These are phyloP conservation scores for Dicrurus megarhynchus DNA, from an alignment of 2,113 vertebrate species.

Conservation along the genomic window DNA sequence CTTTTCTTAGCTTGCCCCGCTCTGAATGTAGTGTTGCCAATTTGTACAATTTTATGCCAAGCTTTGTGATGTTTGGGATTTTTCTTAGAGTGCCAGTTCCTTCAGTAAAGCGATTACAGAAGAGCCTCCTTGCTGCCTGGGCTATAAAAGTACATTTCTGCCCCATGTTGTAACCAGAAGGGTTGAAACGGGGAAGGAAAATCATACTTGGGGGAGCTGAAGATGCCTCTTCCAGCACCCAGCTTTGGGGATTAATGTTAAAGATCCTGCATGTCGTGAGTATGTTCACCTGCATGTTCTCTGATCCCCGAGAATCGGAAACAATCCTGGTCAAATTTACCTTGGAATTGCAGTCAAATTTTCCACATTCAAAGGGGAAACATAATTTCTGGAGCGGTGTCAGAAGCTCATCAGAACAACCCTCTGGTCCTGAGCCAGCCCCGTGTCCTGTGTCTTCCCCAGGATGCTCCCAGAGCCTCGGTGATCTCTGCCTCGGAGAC, in stretches of 20 bases:
- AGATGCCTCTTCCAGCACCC: neutral
- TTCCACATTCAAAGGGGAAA: neutral
- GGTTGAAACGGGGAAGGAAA: neutral
- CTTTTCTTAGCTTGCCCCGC: neutral
- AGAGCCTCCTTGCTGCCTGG: neutral
- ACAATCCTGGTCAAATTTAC: neutral
- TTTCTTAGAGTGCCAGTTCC: constrained; percentile 4
- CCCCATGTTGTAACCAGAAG: constrained; percentile 1
- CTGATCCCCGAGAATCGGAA: neutral
- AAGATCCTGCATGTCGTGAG: neutral
- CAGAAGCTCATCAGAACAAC: neutral
- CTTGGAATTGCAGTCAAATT: neutral
- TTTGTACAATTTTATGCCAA: constrained; percentile 35
- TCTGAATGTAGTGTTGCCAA: neutral
- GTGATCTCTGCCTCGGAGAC: neutral
- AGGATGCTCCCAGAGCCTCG: neutral
- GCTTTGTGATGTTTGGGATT: constrained; percentile 21
- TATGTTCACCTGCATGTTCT: no score
- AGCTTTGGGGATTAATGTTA: neutral
- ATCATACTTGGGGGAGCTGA: accelerated
- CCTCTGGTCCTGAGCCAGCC: neutral
- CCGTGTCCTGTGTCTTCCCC: neutral
- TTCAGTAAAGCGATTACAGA: constrained; percentile 41
- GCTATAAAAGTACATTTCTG: neutral
- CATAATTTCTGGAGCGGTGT: neutral